Conservation (phyloP, 2,797 vertebrate species). For the Parauchenoglanis punctatus region DNA sequence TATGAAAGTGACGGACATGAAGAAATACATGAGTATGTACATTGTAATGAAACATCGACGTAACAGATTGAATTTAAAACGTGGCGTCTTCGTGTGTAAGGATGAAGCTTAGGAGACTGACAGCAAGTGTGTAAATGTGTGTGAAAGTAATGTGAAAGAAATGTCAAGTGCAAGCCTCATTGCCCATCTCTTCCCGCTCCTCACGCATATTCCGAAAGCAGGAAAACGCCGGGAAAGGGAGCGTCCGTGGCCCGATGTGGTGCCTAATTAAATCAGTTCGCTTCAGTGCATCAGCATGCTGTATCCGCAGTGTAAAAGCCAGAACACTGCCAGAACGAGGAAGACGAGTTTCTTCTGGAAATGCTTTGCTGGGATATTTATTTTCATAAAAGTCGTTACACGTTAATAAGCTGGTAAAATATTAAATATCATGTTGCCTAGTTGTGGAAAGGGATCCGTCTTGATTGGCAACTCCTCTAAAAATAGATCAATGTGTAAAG, state of each 20-base stretch:
- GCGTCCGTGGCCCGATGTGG: slow-evolving; percentile 67
- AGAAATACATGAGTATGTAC: neutral
- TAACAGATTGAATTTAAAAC: neutral
- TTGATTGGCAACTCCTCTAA: neutral
- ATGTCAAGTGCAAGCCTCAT: slow-evolving; percentile 44
- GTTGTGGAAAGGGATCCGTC: neutral
- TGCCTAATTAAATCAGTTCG: slow-evolving; percentile 75
- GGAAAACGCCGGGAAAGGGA: neutral
- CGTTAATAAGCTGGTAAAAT: neutral
- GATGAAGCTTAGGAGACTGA: slow-evolving; percentile 14
- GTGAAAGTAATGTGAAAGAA: slow-evolving; percentile 37
- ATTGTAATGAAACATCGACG: neutral
- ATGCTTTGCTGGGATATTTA: neutral
- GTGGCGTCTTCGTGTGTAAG: neutral
- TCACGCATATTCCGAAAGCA: neutral
- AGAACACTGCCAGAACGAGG: slow-evolving; percentile 35
- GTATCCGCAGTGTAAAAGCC: slow-evolving; percentile 19
- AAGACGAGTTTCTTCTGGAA: slow-evolving; percentile 14
- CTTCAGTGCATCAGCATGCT: slow-evolving; percentile 63
- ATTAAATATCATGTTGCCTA: neutral
- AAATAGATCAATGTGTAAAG: neutral
- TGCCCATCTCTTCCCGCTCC: slow-evolving; percentile 24
- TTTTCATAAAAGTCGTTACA: neutral
- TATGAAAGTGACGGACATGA: neutral
- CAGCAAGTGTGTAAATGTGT: slow-evolving; percentile 29